Conservation (phyloP, 2,797 vertebrate genomes). For the Trichosurus vulpecula region DNA sequence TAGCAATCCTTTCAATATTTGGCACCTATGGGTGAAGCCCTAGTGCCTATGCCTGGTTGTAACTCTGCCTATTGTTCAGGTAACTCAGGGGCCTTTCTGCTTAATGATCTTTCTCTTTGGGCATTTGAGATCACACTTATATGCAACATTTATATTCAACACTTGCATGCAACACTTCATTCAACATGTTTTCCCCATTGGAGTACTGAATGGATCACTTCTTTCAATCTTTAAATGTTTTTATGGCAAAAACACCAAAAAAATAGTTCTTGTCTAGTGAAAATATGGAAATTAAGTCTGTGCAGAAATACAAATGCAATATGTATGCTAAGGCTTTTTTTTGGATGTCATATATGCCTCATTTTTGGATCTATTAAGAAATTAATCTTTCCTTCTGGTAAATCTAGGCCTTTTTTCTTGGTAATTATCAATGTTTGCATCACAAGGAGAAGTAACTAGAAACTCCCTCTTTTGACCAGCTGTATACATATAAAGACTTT, state of each 20-base stretch:
- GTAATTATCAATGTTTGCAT: constrained; percentile 57
- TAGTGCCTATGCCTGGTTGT: neutral
- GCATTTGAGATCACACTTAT: neutral
- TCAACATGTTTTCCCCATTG: neutral
- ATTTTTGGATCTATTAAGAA: constrained; percentile 25
- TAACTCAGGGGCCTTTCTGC: neutral
- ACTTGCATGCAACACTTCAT: neutral
- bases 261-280: constrained; percentile 34
- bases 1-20: neutral
- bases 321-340: neutral
- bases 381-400: constrained; percentile 48
- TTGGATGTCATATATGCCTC: neutral
- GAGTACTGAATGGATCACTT: neutral
- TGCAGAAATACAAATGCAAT: neutral
- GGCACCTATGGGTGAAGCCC: neutral
- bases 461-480: neutral
- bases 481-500: neutral
- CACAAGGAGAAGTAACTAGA: constrained; percentile 50
- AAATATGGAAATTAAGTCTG: constrained; percentile 47
- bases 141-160: neutral
- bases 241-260: constrained; percentile 34
- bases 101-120: neutral
- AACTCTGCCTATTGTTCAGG: neutral
- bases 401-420: constrained; percentile 1
- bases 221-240: constrained; percentile 6